phyloP scores from a whole-genome alignment of 1,140 invertebrate genomes.

The Trypoxylus dichotomus region DNA sequence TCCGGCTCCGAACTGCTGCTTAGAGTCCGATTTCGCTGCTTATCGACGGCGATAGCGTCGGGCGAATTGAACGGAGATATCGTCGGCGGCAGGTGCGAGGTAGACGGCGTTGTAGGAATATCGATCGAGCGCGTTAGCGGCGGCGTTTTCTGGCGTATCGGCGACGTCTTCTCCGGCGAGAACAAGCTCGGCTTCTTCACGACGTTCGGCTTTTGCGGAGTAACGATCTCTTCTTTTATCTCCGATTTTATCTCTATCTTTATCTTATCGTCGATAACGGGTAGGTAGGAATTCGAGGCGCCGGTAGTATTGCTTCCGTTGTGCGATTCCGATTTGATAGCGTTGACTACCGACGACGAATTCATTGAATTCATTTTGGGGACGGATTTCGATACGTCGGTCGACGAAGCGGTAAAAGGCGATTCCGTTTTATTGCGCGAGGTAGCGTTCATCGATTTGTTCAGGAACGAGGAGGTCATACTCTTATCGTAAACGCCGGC shows the following conservation, averaged over 20 bases:
- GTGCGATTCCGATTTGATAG: constrained; percentile 29
- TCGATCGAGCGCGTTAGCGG: constrained; percentile 46
- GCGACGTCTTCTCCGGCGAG: constrained; percentile 57
- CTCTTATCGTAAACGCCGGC: constrained; percentile 34
- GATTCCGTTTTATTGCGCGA: constrained; percentile 47
- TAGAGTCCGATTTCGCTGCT: constrained; percentile 35
- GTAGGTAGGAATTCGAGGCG: constrained; percentile 18
- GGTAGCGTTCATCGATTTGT: constrained; percentile 47
- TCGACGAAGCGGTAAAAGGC: constrained; percentile 39
- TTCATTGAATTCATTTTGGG: constrained; percentile 38
- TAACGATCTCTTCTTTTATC: constrained; percentile 42
- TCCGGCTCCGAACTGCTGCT: constrained; percentile 53
- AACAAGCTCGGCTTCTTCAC: constrained; percentile 54
- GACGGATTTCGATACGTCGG: constrained; percentile 49
- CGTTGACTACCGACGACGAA: background rate
- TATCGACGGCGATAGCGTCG: constrained; percentile 34
- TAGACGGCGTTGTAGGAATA: constrained; percentile 41
- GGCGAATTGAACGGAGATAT: constrained; percentile 47
- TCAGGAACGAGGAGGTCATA: constrained; percentile 36
- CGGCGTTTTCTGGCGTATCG: constrained; percentile 42
- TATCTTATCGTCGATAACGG: constrained; percentile 36
- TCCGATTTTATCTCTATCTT: constrained; percentile 35
- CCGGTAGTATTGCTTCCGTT: constrained; percentile 42
- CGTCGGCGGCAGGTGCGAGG: constrained; percentile 22
- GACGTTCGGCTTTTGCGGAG: constrained; percentile 34